Base-by-base conservation (phyloP, 2,888 invertebrate species). In the Oligia strigilis region DNA sequence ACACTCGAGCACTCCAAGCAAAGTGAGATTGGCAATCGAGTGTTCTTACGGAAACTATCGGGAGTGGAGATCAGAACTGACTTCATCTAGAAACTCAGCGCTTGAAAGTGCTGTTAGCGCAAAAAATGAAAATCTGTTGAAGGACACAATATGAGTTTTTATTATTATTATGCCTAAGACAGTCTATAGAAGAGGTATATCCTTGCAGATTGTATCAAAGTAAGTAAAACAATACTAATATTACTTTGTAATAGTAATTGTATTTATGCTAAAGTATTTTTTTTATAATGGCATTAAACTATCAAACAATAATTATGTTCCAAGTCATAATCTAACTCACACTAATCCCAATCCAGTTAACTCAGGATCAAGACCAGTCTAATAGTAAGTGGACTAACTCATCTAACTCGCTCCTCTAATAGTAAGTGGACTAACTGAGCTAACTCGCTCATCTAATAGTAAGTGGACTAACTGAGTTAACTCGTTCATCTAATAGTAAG, bases 1-100 rank as follows among this genome's bases (percentile, higher is more conserved):
- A 13, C 8, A n/a, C 29, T 29, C 29, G 29, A 29, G 29, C 29
- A 29, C 29, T n/a, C 19, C 46, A 1, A 60, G 70, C 49, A 19
- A 72, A 77, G 43, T 75, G 71, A 52, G 81, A 81, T 81, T 66
- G 74, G 73, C 55, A 74, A 70, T 73, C 46, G 23, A 67, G 29
- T 55, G 75, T 40, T 70, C 70, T 40, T 4, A 19, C 13, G 11
- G 19, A 73, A 72, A 72, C 19, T 46, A 67, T 72, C 19, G 46
- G n/a, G 8, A 43, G 2, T 55, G 43, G 8, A 19, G 52, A 46
- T 36, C 3, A 43, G 4, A 76, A 69, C 52, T 71, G 49, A 6
- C 11, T 52, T 70, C 49, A 49, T 19, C 29, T 69, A 19, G 69
- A 66, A 19, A 36, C 23, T 23, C 19, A 23, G 13, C 2, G 40